A percentile compares a stretch with the other conserved stretches of the same genome.
phyloP scores from a whole-genome alignment of 2,797 vertebrate species.

The Acanthornis magna region DNA sequence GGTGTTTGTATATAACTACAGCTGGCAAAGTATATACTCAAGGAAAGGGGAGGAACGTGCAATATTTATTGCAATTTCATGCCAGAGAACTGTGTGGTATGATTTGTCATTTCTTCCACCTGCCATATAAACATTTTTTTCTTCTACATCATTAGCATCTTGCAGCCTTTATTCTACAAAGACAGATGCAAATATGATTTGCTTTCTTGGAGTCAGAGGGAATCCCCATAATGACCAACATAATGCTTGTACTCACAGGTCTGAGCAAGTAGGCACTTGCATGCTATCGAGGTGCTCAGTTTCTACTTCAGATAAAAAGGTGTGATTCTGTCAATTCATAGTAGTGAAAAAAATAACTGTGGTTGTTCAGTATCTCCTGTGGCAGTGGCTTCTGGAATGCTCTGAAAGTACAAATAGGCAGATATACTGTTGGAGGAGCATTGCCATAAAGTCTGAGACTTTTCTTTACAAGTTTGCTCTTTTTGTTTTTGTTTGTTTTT shows the following conservation, averaged over 20 bases:
- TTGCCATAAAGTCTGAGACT: background rate
- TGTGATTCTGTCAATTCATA: background rate
- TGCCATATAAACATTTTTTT: background rate
- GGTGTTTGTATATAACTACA: background rate
- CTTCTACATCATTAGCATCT: background rate
- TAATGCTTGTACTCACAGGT: background rate
- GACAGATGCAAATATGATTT: background rate
- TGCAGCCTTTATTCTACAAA: background rate
- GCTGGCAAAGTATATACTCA: background rate
- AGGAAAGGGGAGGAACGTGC: background rate
- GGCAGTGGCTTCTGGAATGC: background rate
- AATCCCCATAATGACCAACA: background rate
- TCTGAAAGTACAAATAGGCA: background rate
- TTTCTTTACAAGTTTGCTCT: background rate
- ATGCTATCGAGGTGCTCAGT: background rate
- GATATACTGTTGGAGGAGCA: background rate
- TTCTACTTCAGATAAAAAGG: background rate
- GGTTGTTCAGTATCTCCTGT: background rate
- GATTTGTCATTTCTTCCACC: background rate
- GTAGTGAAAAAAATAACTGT: background rate
- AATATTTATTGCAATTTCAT: background rate
- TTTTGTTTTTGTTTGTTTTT: background rate
- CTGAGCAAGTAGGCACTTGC: background rate
- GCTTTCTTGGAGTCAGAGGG: background rate
- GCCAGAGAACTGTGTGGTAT: background rate